A percentile compares a stretch with the other conserved stretches of the same genome.
Evolutionary conservation across 1,140 invertebrate genomes (phyloP).

Genomic region (Atta colombica): DNA sequence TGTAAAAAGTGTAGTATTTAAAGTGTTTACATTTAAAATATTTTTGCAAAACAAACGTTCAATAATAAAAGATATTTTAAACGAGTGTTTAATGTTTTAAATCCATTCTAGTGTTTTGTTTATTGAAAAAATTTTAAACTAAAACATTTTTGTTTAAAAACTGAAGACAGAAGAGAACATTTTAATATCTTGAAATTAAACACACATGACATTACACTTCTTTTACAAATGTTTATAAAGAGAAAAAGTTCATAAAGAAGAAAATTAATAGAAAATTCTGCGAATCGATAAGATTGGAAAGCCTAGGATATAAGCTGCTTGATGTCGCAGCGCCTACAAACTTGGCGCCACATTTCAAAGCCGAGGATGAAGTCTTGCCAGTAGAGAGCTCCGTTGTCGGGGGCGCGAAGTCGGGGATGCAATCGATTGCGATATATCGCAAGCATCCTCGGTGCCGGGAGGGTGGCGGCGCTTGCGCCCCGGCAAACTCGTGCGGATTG

Average conservation of each 20-base stretch:
- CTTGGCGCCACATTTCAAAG: slow-evolving; percentile 79
- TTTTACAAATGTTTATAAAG: neutral
- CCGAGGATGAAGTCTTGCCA: slow-evolving; percentile 7
- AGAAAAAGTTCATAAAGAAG: neutral
- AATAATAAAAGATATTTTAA: no score
- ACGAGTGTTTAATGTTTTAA: no score
- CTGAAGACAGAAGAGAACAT: no score
- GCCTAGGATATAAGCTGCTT: neutral
- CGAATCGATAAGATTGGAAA: neutral
- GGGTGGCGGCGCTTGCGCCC: slow-evolving; percentile 74
- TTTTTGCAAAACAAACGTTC: no score
- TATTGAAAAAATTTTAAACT: no score
- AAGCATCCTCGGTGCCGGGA: slow-evolving; percentile 71
- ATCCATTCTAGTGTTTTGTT: no score
- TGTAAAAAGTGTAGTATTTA: no score
- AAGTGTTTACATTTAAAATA: no score
- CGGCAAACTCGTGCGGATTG: slow-evolving; percentile 75
- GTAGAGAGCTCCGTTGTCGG: slow-evolving; percentile 36
- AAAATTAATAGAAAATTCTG: neutral
- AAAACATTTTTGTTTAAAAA: no score
- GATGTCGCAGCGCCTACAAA: neutral
- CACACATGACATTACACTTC: no score
- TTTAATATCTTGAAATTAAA: no score
- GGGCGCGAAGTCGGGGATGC: slow-evolving; percentile 78
- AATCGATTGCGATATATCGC: slow-evolving; percentile 86